These are phyloP conservation scores for Cettia cetti DNA, from an alignment of 2,113 vertebrate genomes.

Conservation along the genomic window DNA sequence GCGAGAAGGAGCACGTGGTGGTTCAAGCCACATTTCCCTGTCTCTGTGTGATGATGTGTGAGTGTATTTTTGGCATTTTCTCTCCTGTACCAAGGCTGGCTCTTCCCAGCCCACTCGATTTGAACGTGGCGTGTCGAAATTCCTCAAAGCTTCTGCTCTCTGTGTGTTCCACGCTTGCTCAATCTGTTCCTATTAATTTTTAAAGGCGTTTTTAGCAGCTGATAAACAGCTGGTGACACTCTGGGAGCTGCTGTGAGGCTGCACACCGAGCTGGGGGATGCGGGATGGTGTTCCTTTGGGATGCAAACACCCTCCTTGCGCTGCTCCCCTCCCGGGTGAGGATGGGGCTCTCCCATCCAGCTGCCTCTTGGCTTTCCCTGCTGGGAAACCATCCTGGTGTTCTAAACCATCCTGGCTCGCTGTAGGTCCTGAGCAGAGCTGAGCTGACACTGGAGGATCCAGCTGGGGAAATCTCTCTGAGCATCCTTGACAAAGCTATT, in stretches of 20 bases:
- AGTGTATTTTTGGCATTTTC: neutral
- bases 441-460: neutral
- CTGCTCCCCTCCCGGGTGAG: neutral
- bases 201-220: neutral
- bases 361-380: neutral
- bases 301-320: neutral
- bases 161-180: neutral
- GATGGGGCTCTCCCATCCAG: neutral
- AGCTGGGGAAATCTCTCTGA: neutral
- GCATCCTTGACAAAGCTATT: neutral
- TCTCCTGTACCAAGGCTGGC: neutral
- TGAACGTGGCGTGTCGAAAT: accelerated
- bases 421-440: neutral
- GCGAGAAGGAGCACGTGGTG: neutral
- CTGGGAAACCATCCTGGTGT: neutral
- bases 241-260: neutral
- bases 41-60: neutral
- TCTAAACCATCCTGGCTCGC: neutral
- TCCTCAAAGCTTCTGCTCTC: neutral
- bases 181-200: slow-evolving; percentile 18
- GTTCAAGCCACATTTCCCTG: neutral
- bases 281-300: neutral
- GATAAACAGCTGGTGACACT: neutral
- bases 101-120: neutral
- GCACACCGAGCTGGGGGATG: accelerated